These are phyloP conservation scores for Euplexia lucipara DNA, from an alignment of 2,888 invertebrate genomes.

Conservation along the genomic window DNA sequence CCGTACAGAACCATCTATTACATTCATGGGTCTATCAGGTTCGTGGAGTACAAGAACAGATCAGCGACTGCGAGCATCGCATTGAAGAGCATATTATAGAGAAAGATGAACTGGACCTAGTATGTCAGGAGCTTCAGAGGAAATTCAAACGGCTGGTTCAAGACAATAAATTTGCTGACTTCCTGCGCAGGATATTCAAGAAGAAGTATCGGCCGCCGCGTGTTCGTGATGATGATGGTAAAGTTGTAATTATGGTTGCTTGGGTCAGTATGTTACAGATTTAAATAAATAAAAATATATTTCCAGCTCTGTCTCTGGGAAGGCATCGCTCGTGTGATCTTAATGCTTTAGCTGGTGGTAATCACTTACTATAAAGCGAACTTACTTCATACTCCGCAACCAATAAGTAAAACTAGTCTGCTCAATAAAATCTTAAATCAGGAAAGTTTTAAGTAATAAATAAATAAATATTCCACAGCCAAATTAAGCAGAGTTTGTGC, in stretches of 20 bases:
- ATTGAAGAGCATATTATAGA: slow-evolving; percentile 86
- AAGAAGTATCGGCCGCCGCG: slow-evolving; percentile 95
- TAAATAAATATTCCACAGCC: no score
- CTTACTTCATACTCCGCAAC: no score
- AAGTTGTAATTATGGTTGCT: neutral
- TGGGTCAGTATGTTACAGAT: neutral
- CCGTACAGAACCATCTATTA: neutral
- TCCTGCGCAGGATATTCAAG: slow-evolving; percentile 95
- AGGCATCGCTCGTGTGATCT: no score
- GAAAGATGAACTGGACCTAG: slow-evolving; percentile 74
- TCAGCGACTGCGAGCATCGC: slow-evolving; percentile 86
- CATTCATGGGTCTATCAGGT: slow-evolving; percentile 70
- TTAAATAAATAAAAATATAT: neutral
- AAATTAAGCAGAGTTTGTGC: no score
- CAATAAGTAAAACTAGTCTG: no score
- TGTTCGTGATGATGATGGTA: slow-evolving; percentile 86
- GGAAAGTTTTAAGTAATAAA: no score
- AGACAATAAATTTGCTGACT: slow-evolving; percentile 95
- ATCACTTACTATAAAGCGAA: no score
- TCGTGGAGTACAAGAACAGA: slow-evolving; percentile 89
- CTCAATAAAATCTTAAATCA: no score
- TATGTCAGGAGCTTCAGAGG: slow-evolving; percentile 82
- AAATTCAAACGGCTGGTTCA: slow-evolving; percentile 91
- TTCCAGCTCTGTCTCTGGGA: no score
- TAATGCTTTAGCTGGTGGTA: no score